Base-by-base conservation (phyloP, 2,888 invertebrate genomes). In the Rhingia campestris region DNA sequence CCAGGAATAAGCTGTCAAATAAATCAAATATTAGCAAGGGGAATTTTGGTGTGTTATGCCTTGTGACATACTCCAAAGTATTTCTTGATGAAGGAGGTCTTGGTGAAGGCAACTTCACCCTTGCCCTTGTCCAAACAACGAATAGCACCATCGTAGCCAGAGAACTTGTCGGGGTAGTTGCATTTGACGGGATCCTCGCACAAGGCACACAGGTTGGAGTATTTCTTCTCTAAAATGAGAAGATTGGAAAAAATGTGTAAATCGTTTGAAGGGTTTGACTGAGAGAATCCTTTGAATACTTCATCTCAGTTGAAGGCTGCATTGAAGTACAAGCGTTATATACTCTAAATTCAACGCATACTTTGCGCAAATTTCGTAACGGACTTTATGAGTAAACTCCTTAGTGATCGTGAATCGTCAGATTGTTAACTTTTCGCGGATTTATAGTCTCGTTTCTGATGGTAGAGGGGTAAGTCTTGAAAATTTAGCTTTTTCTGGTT, bases 81-180 rank as follows among this genome's bases (percentile, higher is more conserved):
- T 89, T 95, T 94, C 88, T 94, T 93, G 45, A 96, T 95, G 87
- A 93, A 96, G 87, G 95, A 95, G 80, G 96, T 95, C 90, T 96
- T 97, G 10, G 96, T 96, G 92, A 96, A 97, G 10, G 97, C 97
- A 3, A 98, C 94, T 87, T 97, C 95, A 0, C 97, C 97, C 2
- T 94, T 94, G 86, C 96, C 95, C 87, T 95, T 94, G 1, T 95
- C 95, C 79, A 98, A 91, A 90, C 98, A 98, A 33, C 95, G 92
- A 54, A 97, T 92, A 0, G 97, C 96, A 0, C 98, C 98, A 85
- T 96, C 95, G 89, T 97, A 97, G 1, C 97, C 97, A 14, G 97
- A 96, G 91, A 93, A 97, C 63, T 94, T 94, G 90, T 98, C 98
- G 0, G 96, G 96, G 86, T 96, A 96, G 90, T 96, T 94, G 88